phyloP scores from a whole-genome alignment of 2,797 vertebrate species.

The Neosilurus hyrtlii region DNA sequence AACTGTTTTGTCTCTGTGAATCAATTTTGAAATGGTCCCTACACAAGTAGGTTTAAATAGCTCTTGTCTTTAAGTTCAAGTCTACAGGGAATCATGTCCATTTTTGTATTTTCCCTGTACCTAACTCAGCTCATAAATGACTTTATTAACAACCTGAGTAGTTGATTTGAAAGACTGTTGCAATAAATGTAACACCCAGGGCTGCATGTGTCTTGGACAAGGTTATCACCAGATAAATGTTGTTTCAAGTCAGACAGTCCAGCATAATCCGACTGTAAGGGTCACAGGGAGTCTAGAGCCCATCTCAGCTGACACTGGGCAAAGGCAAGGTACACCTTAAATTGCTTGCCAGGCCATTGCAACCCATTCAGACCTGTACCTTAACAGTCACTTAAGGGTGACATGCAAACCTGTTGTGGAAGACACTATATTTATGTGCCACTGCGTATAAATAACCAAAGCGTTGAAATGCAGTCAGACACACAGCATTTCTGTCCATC shows the following conservation, averaged over 20 bases:
- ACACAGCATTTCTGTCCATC: background rate
- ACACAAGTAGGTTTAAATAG: background rate
- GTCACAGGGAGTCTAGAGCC: no score
- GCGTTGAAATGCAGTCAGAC: background rate
- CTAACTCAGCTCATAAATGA: background rate
- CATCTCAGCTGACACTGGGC: no score
- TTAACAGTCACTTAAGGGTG: background rate
- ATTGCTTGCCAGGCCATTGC: no score
- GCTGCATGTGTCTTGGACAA: background rate
- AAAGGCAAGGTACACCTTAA: no score
- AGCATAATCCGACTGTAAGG: no score
- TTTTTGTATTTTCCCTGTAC: background rate
- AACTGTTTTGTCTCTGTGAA: no score
- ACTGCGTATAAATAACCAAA: background rate
- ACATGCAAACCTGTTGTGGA: background rate
- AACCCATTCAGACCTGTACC: background rate
- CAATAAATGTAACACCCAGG: background rate
- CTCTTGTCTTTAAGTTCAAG: background rate
- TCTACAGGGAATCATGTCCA: background rate
- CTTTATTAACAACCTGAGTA: background rate
- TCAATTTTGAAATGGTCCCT: background rate
- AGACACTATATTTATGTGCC: background rate
- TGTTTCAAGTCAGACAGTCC: background rate
- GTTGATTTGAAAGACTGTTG: background rate
- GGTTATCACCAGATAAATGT: background rate